These are phyloP conservation scores for Zalophus californianus DNA, from an alignment of 2,797 vertebrate species.

Conservation along the genomic window DNA sequence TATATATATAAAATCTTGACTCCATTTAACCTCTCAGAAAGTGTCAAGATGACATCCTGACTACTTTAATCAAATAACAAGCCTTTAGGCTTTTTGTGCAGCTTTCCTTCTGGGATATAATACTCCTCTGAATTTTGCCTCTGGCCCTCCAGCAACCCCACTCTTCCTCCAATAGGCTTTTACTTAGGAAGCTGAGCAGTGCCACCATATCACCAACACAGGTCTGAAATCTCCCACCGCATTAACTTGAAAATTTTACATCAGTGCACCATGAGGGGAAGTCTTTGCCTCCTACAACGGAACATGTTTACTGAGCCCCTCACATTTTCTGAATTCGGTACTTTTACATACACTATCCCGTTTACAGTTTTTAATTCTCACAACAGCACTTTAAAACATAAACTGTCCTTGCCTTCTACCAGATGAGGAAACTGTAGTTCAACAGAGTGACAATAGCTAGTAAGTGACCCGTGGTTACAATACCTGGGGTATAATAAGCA, in stretches of 20 bases:
- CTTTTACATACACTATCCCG: neutral
- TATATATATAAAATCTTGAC: neutral
- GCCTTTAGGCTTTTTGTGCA: neutral
- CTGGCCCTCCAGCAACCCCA: neutral
- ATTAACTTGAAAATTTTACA: neutral
- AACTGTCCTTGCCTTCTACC: slow-evolving; percentile 20
- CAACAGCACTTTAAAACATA: neutral
- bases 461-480: neutral
- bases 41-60: slow-evolving; percentile 20
- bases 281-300: neutral
- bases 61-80: slow-evolving; percentile 33
- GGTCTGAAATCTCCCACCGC: neutral
- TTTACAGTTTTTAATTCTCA: neutral
- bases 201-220: neutral
- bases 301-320: slow-evolving; percentile 2
- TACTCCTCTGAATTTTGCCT: neutral
- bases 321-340: slow-evolving; percentile 12
- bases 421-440: slow-evolving; percentile 1
- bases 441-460: neutral
- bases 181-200: slow-evolving; percentile 47
- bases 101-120: neutral
- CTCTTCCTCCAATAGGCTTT: neutral
- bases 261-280: neutral
- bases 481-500: neutral
- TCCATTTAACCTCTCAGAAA: neutral